Base-by-base conservation (phyloP, 2,113 vertebrate species). In the Oryzias curvinotus region DNA sequence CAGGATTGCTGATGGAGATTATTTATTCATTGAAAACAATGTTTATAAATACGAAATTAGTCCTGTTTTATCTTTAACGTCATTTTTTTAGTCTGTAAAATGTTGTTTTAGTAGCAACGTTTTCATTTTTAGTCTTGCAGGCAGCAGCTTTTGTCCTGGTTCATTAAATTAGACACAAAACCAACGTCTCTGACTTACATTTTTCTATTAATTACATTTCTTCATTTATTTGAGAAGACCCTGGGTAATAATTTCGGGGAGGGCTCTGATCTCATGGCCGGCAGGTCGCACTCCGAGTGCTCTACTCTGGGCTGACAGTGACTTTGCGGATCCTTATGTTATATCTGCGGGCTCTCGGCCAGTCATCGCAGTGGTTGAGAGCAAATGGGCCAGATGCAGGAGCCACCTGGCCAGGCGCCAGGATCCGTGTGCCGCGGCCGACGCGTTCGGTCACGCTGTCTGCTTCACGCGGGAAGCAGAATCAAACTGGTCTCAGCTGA, bases 341-440 rank as follows among this genome's bases (percentile, higher is more conserved):
- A 71, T 78, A 85, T 79, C 78, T 84, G 69, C 81, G 80, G 80
- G 79, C 77, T 85, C 67, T 85, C 62, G 68, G 65, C 81, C 77
- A 82, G 83, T 86, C 85, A 85, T 80, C 52, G 82, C 76, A 56
- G 81, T 77, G 78, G 83, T 68, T 62, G 67, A 70, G 72, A 84
- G 80, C 77, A 82, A 85, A 86, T 85, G 78, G 84, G 61, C 81
- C 88, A 84, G 88, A 83, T 87, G 87, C 79, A 77, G 62, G 65
- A 62, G 74, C 85, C 88, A 89, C 88, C 87, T 84, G 88, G 81
- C 70, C 55, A 5, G 65, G 65, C 50, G 44, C 60, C 59, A 26
- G 65, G 67, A 59, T 63, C 84, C 82, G 55, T 84, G 81, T 84
- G 84, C 77, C 63, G 61, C 80, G 42, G 42, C 54, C 46, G 75